phyloP scores from a whole-genome alignment of 2,797 vertebrate genomes.

The Pseudochirops corinnae region DNA sequence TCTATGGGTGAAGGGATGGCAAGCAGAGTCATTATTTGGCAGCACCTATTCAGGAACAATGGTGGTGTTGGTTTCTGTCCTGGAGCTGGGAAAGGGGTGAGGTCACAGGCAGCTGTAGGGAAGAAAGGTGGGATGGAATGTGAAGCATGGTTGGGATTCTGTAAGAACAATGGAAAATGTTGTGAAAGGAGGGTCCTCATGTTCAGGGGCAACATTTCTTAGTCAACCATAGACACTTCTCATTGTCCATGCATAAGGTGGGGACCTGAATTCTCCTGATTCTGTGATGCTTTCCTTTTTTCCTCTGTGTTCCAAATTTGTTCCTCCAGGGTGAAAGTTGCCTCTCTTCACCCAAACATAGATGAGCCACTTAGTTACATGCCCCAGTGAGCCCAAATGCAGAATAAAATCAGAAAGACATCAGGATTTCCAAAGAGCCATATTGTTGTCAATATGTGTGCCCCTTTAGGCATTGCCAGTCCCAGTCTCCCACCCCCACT shows the following conservation, averaged over 20 bases:
- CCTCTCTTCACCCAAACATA: background rate
- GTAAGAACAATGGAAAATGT: background rate
- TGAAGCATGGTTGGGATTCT: background rate
- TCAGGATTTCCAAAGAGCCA: background rate
- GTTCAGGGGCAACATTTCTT: background rate
- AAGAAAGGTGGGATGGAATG: background rate
- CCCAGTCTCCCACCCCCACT: no score
- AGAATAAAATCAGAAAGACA: background rate
- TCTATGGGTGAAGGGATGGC: background rate
- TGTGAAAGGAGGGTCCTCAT: background rate
- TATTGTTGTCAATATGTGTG: no score
- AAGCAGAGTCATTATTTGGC: background rate
- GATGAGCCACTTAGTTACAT: background rate
- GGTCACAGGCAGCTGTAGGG: background rate
- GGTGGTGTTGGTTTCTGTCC: background rate
- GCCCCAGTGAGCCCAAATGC: background rate
- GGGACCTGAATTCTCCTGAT: background rate
- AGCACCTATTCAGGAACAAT: background rate
- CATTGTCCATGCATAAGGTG: background rate
- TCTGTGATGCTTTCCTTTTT: background rate
- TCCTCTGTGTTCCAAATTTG: slow-evolving; percentile 25
- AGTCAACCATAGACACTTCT: slow-evolving; percentile 9
- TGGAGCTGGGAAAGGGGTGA: background rate
- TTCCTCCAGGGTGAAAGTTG: background rate
- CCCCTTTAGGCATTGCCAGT: background rate